A percentile compares a stretch with the other conserved stretches of the same genome.
phyloP scores from a whole-genome alignment of 2,797 vertebrate genomes.

The Lateolabrax maculatus region DNA sequence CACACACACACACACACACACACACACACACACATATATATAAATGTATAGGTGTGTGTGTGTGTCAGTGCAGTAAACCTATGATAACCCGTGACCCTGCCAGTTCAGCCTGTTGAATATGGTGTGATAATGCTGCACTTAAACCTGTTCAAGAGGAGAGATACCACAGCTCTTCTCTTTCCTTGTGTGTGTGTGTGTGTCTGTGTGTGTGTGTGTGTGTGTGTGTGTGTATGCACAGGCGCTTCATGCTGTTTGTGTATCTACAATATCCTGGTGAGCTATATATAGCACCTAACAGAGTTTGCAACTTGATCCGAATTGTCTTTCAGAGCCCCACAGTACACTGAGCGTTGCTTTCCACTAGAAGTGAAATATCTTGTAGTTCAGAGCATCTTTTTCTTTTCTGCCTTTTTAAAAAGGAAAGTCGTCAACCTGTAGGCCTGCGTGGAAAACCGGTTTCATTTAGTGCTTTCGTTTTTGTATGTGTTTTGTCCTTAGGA shows the following conservation, averaged over 20 bases:
- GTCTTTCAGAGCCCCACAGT: constrained; percentile 81
- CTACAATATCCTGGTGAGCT: constrained; percentile 83
- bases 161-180: constrained; percentile 35
- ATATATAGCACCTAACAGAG: constrained; percentile 87
- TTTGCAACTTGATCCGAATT: constrained; percentile 89
- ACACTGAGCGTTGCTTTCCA: constrained; percentile 66
- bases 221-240: not conserved
- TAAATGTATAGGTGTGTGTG: not conserved
- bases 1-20: too few species aligned
- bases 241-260: constrained; percentile 64
- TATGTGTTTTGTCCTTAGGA: not conserved
- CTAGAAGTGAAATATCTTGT: constrained; percentile 60
- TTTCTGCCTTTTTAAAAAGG: constrained; percentile 1
- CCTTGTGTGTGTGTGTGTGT: constrained; percentile 22
- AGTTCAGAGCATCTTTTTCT: constrained; percentile 25
- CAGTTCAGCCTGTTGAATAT: constrained; percentile 67
- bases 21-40: too few species aligned
- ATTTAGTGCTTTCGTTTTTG: not conserved
- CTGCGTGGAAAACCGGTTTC: not conserved
- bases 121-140: constrained; percentile 60
- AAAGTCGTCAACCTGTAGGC: not conserved
- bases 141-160: constrained; percentile 39
- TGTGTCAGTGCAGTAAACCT: constrained; percentile 10
- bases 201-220: constrained; percentile 20
- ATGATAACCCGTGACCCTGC: constrained; percentile 14